A percentile compares a stretch with the other conserved stretches of the same genome.
Conservation (phyloP, 2,113 vertebrate genomes). For the Siphamia tubifer region DNA sequence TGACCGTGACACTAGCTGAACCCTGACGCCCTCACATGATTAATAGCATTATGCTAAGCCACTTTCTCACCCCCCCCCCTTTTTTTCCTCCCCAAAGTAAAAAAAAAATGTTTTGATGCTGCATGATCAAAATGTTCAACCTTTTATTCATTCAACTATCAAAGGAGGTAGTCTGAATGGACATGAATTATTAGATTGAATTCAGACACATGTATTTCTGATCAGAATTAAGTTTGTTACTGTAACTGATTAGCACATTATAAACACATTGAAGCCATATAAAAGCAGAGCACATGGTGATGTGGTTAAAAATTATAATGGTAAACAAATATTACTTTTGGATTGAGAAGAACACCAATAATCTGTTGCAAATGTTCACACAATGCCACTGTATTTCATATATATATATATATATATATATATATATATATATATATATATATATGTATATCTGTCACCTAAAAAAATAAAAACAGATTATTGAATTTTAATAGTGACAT, state of each 20-base stretch:
- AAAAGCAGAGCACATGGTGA: too few species aligned
- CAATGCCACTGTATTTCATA: slow-evolving; percentile 61
- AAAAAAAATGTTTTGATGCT: slow-evolving; percentile 58
- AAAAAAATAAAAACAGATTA: slow-evolving; percentile 9
- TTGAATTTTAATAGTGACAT: slow-evolving; percentile 60
- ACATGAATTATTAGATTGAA: slow-evolving; percentile 53
- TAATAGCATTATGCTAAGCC: slow-evolving; percentile 69
- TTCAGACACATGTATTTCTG: slow-evolving; percentile 32
- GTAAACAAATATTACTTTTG: neutral
- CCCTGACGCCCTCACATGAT: slow-evolving; percentile 73
- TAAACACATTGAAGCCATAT: slow-evolving; percentile 52
- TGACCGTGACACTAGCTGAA: slow-evolving; percentile 71
- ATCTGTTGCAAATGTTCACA: slow-evolving; percentile 70
- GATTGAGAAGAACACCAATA: slow-evolving; percentile 45
- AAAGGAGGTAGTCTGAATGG: slow-evolving; percentile 35
- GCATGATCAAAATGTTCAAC: slow-evolving; percentile 73
- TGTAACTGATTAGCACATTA: slow-evolving; percentile 29
- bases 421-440: too few species aligned
- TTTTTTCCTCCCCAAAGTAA: slow-evolving; percentile 30
- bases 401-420: too few species aligned
- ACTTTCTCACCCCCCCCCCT: slow-evolving; percentile 42
- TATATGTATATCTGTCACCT: slow-evolving; percentile 68
- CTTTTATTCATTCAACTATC: slow-evolving; percentile 61
- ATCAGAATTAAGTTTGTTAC: slow-evolving; percentile 15
- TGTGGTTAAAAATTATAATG: too few species aligned